phyloP scores from a whole-genome alignment of 2,888 invertebrate genomes.

The Cordilura impudica region DNA sequence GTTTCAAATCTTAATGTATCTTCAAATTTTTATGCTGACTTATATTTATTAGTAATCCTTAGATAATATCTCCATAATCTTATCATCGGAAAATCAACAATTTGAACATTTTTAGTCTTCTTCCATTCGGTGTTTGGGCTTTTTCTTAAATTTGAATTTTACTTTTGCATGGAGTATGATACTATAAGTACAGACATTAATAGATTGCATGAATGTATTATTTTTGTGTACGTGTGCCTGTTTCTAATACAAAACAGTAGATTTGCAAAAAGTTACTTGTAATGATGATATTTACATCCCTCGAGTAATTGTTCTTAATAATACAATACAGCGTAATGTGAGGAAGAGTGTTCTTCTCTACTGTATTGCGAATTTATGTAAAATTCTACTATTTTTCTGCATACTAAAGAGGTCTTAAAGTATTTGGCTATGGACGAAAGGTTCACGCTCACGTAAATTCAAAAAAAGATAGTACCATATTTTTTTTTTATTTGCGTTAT shows the following conservation, averaged over 20 bases:
- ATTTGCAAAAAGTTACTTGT: conserved; percentile 18
- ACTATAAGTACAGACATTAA: not conserved
- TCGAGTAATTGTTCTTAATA: conserved; percentile 38
- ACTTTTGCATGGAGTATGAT: conserved; percentile 1
- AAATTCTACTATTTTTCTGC: no score
- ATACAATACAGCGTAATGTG: not conserved
- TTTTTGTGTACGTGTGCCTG: not conserved
- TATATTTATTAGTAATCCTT: not conserved
- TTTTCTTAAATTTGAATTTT: conserved; percentile 37
- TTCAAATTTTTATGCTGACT: conserved; percentile 13
- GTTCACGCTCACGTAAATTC: no score
- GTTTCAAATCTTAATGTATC: conserved; percentile 2
- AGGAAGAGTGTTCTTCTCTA: no score
- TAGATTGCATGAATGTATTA: not conserved
- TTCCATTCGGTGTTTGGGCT: not conserved
- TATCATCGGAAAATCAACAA: conserved; percentile 49
- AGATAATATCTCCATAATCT: conserved; percentile 28
- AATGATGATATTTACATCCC: conserved; percentile 43
- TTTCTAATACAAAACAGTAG: not conserved
- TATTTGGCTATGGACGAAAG: no score
- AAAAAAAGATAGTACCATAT: no score
- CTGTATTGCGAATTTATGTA: no score
- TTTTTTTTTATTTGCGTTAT: no score
- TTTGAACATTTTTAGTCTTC: conserved; percentile 12
- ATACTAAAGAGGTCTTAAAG: no score